Evolutionary conservation across 1,140 invertebrate genomes (phyloP), one percentile per base, ranked within the genome.

Genomic region (Heliconius nattereri): DNA sequence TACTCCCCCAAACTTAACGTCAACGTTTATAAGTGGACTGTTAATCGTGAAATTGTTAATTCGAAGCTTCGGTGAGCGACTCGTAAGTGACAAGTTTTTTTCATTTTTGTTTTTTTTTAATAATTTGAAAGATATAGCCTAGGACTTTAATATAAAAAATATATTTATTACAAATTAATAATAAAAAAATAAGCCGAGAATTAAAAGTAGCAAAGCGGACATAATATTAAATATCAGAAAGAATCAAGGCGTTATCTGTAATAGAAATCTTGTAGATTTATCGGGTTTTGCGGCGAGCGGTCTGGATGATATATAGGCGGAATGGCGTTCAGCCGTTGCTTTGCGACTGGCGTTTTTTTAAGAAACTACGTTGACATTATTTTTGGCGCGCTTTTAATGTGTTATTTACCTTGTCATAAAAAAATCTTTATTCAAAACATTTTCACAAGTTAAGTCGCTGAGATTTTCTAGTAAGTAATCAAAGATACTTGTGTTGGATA

Each of bases 191-290:
- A 66, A 86, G 79, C 75, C 76, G 75, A 83, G 81, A 83, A 83
- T 70, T 76, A 70, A 70, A 70, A 82, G 77, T 80, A 78, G 81
- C 82, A 40, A 82, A 86, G 83, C 82, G 84, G 84, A 84, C 88
- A 91, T 92, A 89, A 90, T 91, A 90, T 92, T 92, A 92, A 92
- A 92, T 90, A 92, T 88, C 87, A 90, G 87, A 90, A 92, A 91
- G 90, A 92, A 90, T 92, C 88, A 86, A 85, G 84, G 83, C 86
- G 85, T 86, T 92, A 92, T 92, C 91, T 92, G 90, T 91, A 92
- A 92, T 92, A 92, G 90, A 89, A 91, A 92, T 92, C 91, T 91
- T 81, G 84, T 85, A 90, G 89, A 92, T 91, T 92, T 92, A 92
- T 92, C 90, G 91, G 84, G 81, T 86, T 66, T 85, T 86, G 87